Evolutionary conservation across 2,113 vertebrate species (phyloP), one percentile per base, ranked within the genome.

Genomic region (Nibea coibor): DNA sequence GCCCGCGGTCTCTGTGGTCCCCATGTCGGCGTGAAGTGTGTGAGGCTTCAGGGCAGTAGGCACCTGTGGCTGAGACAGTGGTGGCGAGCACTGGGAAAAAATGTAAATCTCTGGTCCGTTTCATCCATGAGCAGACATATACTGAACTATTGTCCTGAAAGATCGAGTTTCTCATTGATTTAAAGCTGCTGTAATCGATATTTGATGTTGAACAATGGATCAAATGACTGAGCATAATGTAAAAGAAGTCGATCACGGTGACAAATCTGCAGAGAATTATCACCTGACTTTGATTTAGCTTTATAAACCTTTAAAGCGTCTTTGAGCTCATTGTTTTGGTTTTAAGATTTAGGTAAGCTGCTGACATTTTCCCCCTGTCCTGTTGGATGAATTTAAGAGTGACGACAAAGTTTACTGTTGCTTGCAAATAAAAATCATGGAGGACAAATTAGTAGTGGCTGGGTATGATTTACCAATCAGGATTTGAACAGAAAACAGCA

Each of bases 21-120:
- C 78, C 70, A 22, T 31, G 85, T 69, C 20, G 35, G 71, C 74
- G 88, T 80, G 82, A 89, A 83, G 88, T 19, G 79, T 84, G 87
- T 72, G 75, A 83, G 75, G 85, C 86, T 77, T 78, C 58, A 14
- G 69, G 77, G 74, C 78, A 9, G 71, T 78, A 64, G 83, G 61
- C 77, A 87, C 89, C 78, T 88, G 80, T 31, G 35, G 72, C 54
- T 20, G 31, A 72, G 66, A 54, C 71, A 14, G 35, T 19, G 63
- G 54, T 2, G 5, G 12, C 45, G 9, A 76, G 45, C 3, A 57
- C 69, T 17, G 7, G 64, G 57, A 45, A 28, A 75, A 20, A 47
- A 57, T 20, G 16, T 10, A 53, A 73, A 26, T 11, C 26, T 50
- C 10, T 11, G 15, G 12, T 0, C 6, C 7, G 64, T 68, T 20